phyloP scores from a whole-genome alignment of 2,888 invertebrate genomes.

The Ennomos fuscantarius region DNA sequence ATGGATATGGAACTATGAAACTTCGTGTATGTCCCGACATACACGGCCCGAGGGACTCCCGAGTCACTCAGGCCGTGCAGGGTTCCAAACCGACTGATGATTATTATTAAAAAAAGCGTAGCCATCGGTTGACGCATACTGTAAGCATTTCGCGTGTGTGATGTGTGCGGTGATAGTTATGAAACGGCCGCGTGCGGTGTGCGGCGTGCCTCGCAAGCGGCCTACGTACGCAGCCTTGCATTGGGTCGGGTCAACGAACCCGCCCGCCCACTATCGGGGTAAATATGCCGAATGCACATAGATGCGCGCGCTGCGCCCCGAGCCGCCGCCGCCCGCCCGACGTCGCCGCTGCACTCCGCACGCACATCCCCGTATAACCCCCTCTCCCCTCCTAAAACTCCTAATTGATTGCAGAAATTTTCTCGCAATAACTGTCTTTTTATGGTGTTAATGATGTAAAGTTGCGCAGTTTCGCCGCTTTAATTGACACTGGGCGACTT shows the following conservation, averaged over 20 bases:
- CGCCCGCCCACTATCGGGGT: conserved; percentile 83
- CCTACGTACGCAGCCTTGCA: conserved; percentile 82
- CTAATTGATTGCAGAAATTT: conserved; percentile 85
- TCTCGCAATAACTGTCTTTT: conserved; percentile 85
- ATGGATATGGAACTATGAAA: conserved; percentile 32
- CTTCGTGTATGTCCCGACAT: conserved; percentile 15
- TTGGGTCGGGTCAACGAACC: conserved; percentile 83
- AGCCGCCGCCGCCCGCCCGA: conserved; percentile 54
- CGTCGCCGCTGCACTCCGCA: conserved; percentile 74
- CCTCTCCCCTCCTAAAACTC: conserved; percentile 78
- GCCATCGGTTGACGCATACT: conserved; percentile 74
- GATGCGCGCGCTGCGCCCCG: conserved; percentile 79
- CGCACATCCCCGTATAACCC: conserved; percentile 62
- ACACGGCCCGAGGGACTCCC: too few relatives aligned
- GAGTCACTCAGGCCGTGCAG: conserved; percentile 26
- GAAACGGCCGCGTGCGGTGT: conserved; percentile 61
- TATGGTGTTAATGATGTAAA: conserved; percentile 83
- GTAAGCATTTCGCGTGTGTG: conserved; percentile 77
- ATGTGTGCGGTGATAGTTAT: conserved; percentile 76
- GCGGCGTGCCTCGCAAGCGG: conserved; percentile 68
- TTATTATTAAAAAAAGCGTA: conserved; percentile 62
- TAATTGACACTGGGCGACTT: conserved; percentile 73
- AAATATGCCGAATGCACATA: conserved; percentile 85
- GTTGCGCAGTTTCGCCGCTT: conserved; percentile 76
- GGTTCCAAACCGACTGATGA: conserved; percentile 52